These are phyloP conservation scores for Alexandromys fortis DNA, from an alignment of 2,113 vertebrate species.

Conservation along the genomic window DNA sequence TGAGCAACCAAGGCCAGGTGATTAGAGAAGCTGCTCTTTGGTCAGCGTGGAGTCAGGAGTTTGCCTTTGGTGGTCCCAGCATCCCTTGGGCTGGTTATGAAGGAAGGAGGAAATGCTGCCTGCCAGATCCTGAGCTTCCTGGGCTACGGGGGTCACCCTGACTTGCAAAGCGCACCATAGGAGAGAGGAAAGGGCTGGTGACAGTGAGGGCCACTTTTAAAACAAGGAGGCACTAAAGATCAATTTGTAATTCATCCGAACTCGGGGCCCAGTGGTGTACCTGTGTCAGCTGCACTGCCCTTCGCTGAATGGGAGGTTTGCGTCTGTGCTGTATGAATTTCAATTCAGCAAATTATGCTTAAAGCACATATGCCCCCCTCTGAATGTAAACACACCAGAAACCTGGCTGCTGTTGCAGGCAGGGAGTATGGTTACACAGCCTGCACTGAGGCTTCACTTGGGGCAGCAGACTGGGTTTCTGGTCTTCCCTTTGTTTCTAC, in stretches of 20 bases:
- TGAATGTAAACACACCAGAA: not conserved
- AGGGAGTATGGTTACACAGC: rapidly evolving
- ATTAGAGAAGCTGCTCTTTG: rapidly evolving
- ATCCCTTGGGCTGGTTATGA: rapidly evolving
- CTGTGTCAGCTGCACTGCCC: rapidly evolving
- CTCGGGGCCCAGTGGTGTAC: rapidly evolving
- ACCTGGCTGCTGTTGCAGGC: not conserved
- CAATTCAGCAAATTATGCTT: not conserved
- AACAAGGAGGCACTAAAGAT: not conserved
- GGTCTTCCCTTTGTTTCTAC: not conserved
- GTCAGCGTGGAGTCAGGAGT: not conserved
- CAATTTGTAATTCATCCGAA: not conserved
- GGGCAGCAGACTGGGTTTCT: not conserved
- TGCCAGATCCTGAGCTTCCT: rapidly evolving
- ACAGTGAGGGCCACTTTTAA: not conserved
- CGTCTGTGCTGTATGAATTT: not conserved
- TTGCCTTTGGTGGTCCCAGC: not conserved
- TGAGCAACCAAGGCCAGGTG: not conserved
- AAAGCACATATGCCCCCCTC: not conserved
- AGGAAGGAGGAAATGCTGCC: not conserved
- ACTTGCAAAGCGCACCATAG: rapidly evolving
- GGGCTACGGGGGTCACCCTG: rapidly evolving
- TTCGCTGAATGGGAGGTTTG: not conserved
- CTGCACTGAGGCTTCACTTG: rapidly evolving
- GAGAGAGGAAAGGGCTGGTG: too few relatives aligned